Evolutionary conservation across 1,140 invertebrate genomes (phyloP), one percentile per base, ranked within the genome.

Genomic region (Bombus confusus): DNA sequence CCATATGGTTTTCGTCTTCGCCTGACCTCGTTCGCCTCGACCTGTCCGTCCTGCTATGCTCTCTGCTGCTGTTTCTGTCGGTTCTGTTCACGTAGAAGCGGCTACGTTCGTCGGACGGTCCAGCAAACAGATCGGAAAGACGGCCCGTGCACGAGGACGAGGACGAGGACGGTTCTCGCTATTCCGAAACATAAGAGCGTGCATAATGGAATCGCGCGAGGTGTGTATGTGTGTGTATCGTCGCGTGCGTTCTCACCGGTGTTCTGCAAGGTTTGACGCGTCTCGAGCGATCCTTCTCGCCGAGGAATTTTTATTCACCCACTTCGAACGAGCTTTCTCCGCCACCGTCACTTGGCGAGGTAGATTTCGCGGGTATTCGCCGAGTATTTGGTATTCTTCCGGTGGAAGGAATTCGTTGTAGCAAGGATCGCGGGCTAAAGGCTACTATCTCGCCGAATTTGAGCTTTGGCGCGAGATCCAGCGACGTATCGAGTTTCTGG

Each of bases 51-150:
- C 89, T 94, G 73, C 85, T 76, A 12, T 75, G 83, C 37, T 86
- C 88, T 3, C 81, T 92, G 64, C 68, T 93, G 41, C 80, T 85
- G n/a, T 80, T 83, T 25, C 68, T 91, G 15, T 73, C 87, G 47
- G 68, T 77, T 57, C 77, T 93, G 59, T 93, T 92, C 91, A 94
- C 92, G 92, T 94, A 94, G 91, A 92, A 92, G 64, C 68, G 62
- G 77, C 77, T 81, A 18, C 13, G 12, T 28, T 39, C 66, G 47
- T n/a, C n/a, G 25, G 39, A 82, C 78, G 57, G 43, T 37, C 62
- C 43, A 39, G 13, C 41, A 37, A 83, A 25, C 59, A 64, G 71
- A 87, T 74, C 68, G 72, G 47, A 66, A 78, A 39, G n/a, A 85
- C 6, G 81, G 57, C 69, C 62, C 76, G 43, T 68, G 39, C 74